Base-by-base conservation (phyloP, 2,888 invertebrate species). In the Epicampocera succincta region DNA sequence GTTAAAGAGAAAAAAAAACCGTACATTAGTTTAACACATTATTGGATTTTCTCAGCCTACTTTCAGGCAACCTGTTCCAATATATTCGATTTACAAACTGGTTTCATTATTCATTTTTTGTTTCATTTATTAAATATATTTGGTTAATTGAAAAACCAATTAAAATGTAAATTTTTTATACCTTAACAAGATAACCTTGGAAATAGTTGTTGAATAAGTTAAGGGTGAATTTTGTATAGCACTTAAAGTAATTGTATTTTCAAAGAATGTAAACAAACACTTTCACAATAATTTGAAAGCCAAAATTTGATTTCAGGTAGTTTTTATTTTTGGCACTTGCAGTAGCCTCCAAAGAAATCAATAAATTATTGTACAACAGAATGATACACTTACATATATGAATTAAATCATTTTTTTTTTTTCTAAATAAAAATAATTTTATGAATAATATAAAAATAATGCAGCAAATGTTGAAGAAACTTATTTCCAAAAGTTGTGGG, bases 231-330 rank as follows among this genome's bases (percentile, higher is more conserved):
- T 38, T 29, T n/a, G 33, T 29, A 48, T 50, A 44, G 66, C 75
- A 75, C 68, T 75, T 60, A 52, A 68, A 61, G 60, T 61, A 46
- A 68, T 76, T 76, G 75, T 50, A 54, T 68, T 68, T 33, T 68
- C 68, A 11, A 42, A 52, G 75, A 33, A 68, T 60, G 50, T 60
- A 52, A 68, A 44, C 4, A 68, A 54, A 50, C 29, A 42, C 15
- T 15, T 12, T 46, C 42, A n/a, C 12, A 46, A 13, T 2, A 42
- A 29, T n/a, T 74, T 40, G 25, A 0, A 40, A 52, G 25, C 2
- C 33, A 40, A 75, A n/a, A 58, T n/a, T 50, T 61, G 44, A 48
- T 75, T 42, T 15, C 15, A 38, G 40, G 17, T 50, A 11, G 17
- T 11, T 52, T 63, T 33, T 33, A 0, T 29, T 48, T 15, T 21